Percentiles rank a stretch among this genome's conserved stretches.
Evolutionary conservation across 2,888 invertebrate species (phyloP).

Genomic region (Rhagophthalmus giganteus): DNA sequence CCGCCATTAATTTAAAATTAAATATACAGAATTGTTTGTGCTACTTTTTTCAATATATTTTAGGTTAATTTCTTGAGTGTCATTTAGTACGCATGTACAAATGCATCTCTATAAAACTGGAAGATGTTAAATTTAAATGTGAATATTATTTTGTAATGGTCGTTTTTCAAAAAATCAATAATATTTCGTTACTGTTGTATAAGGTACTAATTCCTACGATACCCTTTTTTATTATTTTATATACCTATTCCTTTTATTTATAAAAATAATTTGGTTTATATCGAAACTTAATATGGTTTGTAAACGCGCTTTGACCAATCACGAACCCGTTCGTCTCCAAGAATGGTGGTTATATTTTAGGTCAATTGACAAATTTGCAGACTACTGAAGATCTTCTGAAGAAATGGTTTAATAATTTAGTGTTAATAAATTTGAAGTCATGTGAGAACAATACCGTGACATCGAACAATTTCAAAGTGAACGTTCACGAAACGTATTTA

Average conservation of each 20-base stretch:
- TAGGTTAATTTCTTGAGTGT: neutral
- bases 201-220: neutral
- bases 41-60: neutral
- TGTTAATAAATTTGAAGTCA: neutral
- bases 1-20: conserved; percentile 52
- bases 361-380: neutral
- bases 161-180: no score
- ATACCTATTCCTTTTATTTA: neutral
- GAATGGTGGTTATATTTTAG: neutral
- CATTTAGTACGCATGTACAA: no score
- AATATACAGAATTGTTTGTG: no score
- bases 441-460: neutral
- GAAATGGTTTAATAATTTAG: neutral
- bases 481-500: neutral
- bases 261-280: neutral
- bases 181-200: neutral
- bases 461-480: neutral
- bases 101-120: no score
- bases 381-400: neutral
- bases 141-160: no score
- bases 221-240: neutral
- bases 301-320: neutral
- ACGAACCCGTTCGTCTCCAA: neutral
- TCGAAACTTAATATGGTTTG: neutral
- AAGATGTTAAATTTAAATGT: no score